Evolutionary conservation across 1,140 invertebrate genomes (phyloP).

Genomic region (Heterodera schachtii): DNA sequence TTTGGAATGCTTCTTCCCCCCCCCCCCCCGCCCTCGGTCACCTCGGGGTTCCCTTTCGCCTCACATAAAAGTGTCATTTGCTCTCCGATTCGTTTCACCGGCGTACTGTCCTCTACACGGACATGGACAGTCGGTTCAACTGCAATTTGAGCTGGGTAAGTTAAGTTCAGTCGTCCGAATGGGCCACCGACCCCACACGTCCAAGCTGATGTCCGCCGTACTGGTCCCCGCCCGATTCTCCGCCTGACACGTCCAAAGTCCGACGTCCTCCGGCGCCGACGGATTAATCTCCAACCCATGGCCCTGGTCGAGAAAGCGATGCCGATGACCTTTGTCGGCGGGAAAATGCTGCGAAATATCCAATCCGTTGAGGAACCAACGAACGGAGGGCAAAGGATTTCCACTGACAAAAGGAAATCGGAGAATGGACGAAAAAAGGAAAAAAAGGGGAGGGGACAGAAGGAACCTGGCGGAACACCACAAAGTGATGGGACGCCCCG

Average conservation of each 20-base stretch:
- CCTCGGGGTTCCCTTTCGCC: constrained; percentile 56
- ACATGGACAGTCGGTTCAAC: constrained; percentile 45
- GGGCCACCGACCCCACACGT: constrained; percentile 51
- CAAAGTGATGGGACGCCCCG: constrained; percentile 64
- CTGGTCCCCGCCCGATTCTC: constrained; percentile 59
- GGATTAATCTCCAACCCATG: constrained; percentile 53
- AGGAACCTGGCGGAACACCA: constrained; percentile 70
- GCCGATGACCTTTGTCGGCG: constrained; percentile 17
- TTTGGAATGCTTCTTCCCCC: neutral
- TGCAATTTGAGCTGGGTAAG: neutral
- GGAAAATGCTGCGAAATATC: constrained; percentile 26
- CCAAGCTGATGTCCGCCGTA: constrained; percentile 48
- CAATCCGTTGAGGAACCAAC: constrained; percentile 50
- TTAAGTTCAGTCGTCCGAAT: too few relatives aligned
- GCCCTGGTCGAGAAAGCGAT: constrained; percentile 55
- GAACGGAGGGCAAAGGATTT: constrained; percentile 32
- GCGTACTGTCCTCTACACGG: constrained; percentile 21
- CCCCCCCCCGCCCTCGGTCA: neutral
- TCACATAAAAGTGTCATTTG: constrained; percentile 55
- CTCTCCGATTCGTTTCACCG: constrained; percentile 53
- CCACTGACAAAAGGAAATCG: constrained; percentile 18
- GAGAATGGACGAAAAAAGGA: constrained; percentile 52
- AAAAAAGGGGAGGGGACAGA: constrained; percentile 72
- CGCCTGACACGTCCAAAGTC: constrained; percentile 59
- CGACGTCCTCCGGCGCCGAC: constrained; percentile 47